phyloP scores from a whole-genome alignment of 1,140 invertebrate species.

The Drosophila sp. region DNA sequence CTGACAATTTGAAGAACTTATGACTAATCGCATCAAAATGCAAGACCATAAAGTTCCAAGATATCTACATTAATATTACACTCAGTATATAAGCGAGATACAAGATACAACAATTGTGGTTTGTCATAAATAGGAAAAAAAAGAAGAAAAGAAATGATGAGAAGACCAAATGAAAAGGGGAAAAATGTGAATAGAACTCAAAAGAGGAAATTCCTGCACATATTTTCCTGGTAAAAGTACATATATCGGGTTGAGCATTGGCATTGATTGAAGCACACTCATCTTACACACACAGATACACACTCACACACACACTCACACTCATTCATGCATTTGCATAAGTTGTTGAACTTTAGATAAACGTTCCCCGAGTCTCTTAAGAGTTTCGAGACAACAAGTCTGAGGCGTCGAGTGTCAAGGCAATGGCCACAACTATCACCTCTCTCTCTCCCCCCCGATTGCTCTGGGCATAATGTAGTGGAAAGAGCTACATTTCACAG shows the following conservation, averaged over 20 bases:
- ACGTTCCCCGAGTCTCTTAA: slow-evolving; percentile 50
- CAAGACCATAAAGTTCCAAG: slow-evolving; percentile 26
- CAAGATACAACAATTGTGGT: slow-evolving; percentile 64
- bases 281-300: slow-evolving; percentile 29
- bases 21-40: slow-evolving; percentile 68
- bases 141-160: slow-evolving; percentile 18
- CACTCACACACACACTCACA: slow-evolving; percentile 31
- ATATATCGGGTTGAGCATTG: slow-evolving; percentile 27
- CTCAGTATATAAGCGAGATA: slow-evolving; percentile 36
- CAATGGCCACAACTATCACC: slow-evolving; percentile 51
- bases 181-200: slow-evolving; percentile 8
- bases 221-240: slow-evolving; percentile 21
- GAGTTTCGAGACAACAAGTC: slow-evolving; percentile 8
- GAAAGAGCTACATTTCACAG: slow-evolving; percentile 41
- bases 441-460: not conserved
- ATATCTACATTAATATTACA: slow-evolving; percentile 43
- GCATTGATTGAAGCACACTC: slow-evolving; percentile 72
- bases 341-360: slow-evolving; percentile 80
- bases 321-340: slow-evolving; percentile 61
- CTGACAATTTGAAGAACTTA: slow-evolving; percentile 37
- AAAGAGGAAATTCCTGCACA: slow-evolving; percentile 63
- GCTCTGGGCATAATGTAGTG: not conserved
- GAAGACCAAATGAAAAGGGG: slow-evolving; percentile 15
- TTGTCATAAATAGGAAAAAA: slow-evolving; percentile 36
- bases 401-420: slow-evolving; percentile 48